Evolutionary conservation across 2,888 invertebrate species (phyloP).

Genomic region (Machimus rusticus): DNA sequence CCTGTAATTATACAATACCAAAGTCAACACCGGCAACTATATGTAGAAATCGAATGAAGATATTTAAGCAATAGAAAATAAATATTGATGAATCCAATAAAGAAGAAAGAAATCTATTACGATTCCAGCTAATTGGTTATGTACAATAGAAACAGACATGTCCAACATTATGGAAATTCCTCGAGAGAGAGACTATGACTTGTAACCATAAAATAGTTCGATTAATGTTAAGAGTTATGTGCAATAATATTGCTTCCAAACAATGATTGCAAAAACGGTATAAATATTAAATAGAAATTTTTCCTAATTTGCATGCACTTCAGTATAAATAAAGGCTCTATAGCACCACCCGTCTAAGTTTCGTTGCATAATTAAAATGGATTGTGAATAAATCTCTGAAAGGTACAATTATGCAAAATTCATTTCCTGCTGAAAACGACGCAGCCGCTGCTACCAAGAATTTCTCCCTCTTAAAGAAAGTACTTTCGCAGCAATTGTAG

Average conservation of each 20-base stretch:
- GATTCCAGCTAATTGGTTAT: background rate
- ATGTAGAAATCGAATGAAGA: background rate
- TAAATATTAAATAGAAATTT: background rate
- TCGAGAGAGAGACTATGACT: background rate
- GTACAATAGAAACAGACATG: background rate
- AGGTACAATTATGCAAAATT: constrained; percentile 24
- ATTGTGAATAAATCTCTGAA: constrained; percentile 15
- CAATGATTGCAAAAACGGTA: background rate
- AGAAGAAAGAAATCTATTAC: background rate
- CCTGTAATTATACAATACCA: background rate
- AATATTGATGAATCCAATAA: background rate
- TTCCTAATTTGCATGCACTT: background rate
- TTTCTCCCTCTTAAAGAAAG: constrained; percentile 14
- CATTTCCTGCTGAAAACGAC: constrained; percentile 11
- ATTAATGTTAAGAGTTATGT: background rate
- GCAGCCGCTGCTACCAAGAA: background rate
- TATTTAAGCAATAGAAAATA: background rate
- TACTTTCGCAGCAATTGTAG: constrained; percentile 31
- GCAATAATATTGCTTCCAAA: background rate
- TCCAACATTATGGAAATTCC: background rate
- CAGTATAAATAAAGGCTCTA: background rate
- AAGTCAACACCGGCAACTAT: background rate
- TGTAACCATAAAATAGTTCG: background rate
- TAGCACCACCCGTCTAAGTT: background rate
- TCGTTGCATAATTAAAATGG: constrained; percentile 16